Percentiles rank a stretch among this genome's conserved stretches.
Evolutionary conservation across 1,140 invertebrate genomes (phyloP).

Genomic region (Pseudobourletiella spinata): DNA sequence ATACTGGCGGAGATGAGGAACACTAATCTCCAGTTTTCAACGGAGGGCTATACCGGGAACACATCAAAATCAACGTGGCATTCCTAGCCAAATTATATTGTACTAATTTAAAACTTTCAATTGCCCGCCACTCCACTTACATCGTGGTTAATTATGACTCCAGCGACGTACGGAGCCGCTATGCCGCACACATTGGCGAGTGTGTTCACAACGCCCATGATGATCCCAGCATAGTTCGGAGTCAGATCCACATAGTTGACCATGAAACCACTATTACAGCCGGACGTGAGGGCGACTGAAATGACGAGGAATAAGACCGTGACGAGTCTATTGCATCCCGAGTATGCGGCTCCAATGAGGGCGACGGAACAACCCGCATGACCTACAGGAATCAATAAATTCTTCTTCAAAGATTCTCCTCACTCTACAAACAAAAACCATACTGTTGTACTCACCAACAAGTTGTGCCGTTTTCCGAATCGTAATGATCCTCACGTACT

Average conservation of each 20-base stretch:
- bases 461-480: conserved; percentile 62
- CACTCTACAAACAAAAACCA: no score
- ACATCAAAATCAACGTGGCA: neutral
- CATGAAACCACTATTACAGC: conserved; percentile 74
- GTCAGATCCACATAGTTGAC: conserved; percentile 50
- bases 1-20: conserved; percentile 72
- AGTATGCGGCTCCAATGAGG: conserved; percentile 54
- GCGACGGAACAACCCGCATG: conserved; percentile 67
- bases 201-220: conserved; percentile 44
- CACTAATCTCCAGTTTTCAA: conserved; percentile 74
- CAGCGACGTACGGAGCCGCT: conserved; percentile 8
- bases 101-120: no score
- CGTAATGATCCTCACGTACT: conserved; percentile 53
- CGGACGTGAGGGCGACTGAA: conserved; percentile 59
- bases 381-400: conserved; percentile 63
- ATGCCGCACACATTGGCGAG: conserved; percentile 36
- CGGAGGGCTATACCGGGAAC: conserved; percentile 55
- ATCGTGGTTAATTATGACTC: conserved; percentile 14
- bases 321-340: conserved; percentile 51
- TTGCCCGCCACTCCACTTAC: no score
- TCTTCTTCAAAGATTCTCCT: no score
- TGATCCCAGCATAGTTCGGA: conserved; percentile 43
- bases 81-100: neutral
- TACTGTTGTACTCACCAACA: conserved; percentile 41
- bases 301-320: conserved; percentile 55